Evolutionary conservation across 2,113 vertebrate genomes (phyloP).

Genomic region (Menidia beryllina): DNA sequence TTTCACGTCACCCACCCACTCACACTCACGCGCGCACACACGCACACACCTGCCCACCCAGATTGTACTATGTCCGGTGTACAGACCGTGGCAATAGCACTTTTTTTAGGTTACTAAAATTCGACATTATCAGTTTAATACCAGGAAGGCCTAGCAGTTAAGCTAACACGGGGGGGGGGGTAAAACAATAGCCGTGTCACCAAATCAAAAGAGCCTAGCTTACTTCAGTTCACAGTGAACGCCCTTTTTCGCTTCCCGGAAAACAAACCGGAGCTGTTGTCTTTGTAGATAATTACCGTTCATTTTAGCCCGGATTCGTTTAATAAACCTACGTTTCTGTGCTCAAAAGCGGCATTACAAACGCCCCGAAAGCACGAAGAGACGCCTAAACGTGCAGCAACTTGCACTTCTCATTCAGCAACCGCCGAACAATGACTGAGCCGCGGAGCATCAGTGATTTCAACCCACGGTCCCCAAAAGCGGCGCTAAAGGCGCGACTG

Average conservation of each 20-base stretch:
- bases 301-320: background rate
- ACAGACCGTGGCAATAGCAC: background rate
- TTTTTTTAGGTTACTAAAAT: background rate
- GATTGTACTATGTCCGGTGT: background rate
- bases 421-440: slow-evolving; percentile 72
- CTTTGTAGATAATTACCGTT: background rate
- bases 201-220: slow-evolving; percentile 27
- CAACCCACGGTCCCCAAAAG: slow-evolving; percentile 1
- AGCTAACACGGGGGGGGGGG: accelerated
- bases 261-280: slow-evolving; percentile 17
- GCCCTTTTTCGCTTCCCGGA: slow-evolving; percentile 78
- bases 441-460: slow-evolving; percentile 48
- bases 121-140: background rate
- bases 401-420: slow-evolving; percentile 31
- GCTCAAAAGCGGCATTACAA: background rate
- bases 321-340: accelerated
- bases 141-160: background rate
- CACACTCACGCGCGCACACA: slow-evolving; percentile 48
- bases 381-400: slow-evolving; percentile 13
- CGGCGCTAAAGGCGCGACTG: background rate
- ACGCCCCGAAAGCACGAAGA: background rate
- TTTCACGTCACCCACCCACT: slow-evolving; percentile 38
- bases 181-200: background rate
- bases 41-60: slow-evolving; percentile 64
- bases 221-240: slow-evolving; percentile 65